phyloP scores from a whole-genome alignment of 2,797 vertebrate species.

The Phalanger gymnotis region DNA sequence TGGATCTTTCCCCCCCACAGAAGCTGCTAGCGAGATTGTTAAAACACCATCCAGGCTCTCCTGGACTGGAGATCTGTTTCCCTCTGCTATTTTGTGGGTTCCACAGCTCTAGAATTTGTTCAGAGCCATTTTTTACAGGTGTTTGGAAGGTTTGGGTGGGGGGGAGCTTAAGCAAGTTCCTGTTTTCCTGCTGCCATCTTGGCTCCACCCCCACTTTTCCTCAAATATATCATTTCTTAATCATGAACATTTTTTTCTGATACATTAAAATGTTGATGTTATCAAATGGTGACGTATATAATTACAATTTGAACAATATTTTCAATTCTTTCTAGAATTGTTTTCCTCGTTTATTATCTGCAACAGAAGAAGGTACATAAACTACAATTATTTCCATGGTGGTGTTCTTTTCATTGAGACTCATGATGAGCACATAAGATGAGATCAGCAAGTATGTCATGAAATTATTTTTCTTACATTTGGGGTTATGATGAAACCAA shows the following conservation, averaged over 20 bases:
- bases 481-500: not conserved
- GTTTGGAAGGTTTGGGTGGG: no score
- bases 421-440: not conserved
- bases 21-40: no score
- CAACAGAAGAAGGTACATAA: not conserved
- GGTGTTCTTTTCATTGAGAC: not conserved
- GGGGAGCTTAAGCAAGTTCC: no score
- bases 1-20: no score
- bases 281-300: not conserved
- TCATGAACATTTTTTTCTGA: not conserved
- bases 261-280: not conserved
- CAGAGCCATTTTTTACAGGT: no score
- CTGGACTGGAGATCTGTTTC: no score
- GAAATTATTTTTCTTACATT: not conserved
- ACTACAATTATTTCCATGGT: not conserved
- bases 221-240: not conserved
- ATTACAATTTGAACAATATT: not conserved
- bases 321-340: not conserved
- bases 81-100: no score
- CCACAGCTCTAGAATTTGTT: no score
- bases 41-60: no score
- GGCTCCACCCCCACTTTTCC: no score
- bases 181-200: no score
- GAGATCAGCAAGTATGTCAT: not conserved
- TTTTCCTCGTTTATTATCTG: not conserved